These are phyloP conservation scores for Menidia menidia DNA, from an alignment of 2,797 vertebrate genomes.

Conservation along the genomic window DNA sequence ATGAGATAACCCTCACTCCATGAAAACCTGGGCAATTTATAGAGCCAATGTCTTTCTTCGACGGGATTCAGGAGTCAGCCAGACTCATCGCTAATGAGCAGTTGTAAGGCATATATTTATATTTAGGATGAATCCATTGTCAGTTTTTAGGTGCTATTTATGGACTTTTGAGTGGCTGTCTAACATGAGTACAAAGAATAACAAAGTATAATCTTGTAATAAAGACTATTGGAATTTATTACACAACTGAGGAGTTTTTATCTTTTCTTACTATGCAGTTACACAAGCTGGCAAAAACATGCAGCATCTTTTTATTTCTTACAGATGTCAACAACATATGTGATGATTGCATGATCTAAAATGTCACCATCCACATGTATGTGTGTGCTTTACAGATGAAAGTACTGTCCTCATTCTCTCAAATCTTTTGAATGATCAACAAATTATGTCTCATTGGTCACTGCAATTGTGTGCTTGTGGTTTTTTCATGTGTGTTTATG, in stretches of 20 bases:
- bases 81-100: neutral
- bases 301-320: constrained; percentile 18
- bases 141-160: neutral
- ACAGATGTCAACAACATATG: constrained; percentile 32
- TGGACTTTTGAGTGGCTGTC: neutral
- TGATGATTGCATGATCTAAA: constrained; percentile 22
- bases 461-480: constrained; percentile 8
- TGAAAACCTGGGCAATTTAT: too few relatives aligned
- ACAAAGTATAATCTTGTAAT: neutral
- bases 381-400: constrained; percentile 6
- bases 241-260: too few relatives aligned
- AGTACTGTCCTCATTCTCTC: neutral
- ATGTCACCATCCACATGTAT: neutral
- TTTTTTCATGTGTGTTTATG: constrained; percentile 55
- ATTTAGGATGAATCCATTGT: neutral
- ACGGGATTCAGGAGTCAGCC: neutral
- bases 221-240: neutral
- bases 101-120: neutral
- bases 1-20: too few relatives aligned
- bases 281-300: constrained; percentile 8
- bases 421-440: constrained; percentile 12
- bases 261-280: neutral
- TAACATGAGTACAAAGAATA: neutral
- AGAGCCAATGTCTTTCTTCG: too few relatives aligned
- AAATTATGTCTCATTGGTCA: constrained; percentile 32